Evolutionary conservation across 2,888 invertebrate species (phyloP), one percentile per base, ranked within the genome.

Genomic region (Eupithecia dodoneata): DNA sequence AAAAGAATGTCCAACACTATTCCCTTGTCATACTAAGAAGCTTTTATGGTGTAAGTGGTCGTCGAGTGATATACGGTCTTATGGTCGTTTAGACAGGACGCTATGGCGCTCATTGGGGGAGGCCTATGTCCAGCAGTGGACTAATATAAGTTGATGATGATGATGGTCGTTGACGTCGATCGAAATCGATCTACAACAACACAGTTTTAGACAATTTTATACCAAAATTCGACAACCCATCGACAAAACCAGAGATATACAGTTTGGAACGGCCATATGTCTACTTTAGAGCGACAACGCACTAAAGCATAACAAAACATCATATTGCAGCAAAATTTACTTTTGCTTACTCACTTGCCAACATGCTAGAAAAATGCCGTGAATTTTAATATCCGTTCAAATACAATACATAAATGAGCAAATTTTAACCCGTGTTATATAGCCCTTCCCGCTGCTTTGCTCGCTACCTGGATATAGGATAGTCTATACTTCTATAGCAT

Each of bases 381-480:
- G 12, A 75, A 47, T 47, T 70, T 66, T 49, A 74, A 74, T 67
- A 76, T 71, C 73, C 73, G 69, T 78, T 78, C 73, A 76, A 72
- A 78, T 74, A 78, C 67, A 78, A 76, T 71, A 78, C 72, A 75
- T 42, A 72, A 76, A 76, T 76, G 79, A 79, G 79, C 79, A 79
- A 78, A 70, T 74, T 76, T 72, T 66, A 79, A 79, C 79, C 79
- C 76, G 79, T 79, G 76, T 76, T 66, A 41, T 72, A 52, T 45
- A 74, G 74, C 70, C 70, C 65, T n/a, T 12, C 30, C 63, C 12
- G 18, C 30, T 12, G 2, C 18, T 30, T 30, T 4, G 18, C 63
- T 30, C 63, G 30, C 30, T 6, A 63, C 10, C 10, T 59, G 18
- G 9, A 59, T 59, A 9, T 6, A 59, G 9, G 3, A n/a, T 3